Conservation (phyloP, 2,113 vertebrate species). For the Gambusia holbrooki region DNA sequence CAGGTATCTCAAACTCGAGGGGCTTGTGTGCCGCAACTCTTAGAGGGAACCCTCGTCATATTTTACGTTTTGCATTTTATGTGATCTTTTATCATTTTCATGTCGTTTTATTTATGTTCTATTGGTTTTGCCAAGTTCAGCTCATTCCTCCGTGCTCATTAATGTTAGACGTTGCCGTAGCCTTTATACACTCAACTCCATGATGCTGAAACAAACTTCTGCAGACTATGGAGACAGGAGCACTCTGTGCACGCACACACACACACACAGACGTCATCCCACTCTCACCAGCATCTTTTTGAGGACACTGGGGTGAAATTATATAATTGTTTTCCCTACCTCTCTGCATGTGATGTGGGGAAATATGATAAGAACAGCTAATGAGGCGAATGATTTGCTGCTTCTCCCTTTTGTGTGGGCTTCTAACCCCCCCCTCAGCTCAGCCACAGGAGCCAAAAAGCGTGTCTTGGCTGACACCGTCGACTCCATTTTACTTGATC, state of each 20-base stretch:
- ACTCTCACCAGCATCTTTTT: constrained; percentile 1
- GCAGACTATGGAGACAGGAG: neutral
- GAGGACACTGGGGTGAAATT: constrained; percentile 29
- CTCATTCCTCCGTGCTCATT: too few species aligned
- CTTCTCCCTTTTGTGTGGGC: constrained; percentile 34
- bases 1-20: too few species aligned
- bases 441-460: constrained; percentile 24
- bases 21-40: too few species aligned
- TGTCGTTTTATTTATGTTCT: too few species aligned
- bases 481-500: constrained; percentile 34
- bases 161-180: too few species aligned
- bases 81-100: too few species aligned
- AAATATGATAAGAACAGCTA: constrained; percentile 51
- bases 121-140: too few species aligned
- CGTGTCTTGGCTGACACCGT: constrained; percentile 14
- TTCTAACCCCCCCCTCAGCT: neutral
- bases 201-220: neutral
- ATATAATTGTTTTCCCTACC: constrained; percentile 22
- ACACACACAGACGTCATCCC: neutral
- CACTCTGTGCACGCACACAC: neutral
- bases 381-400: constrained; percentile 35
- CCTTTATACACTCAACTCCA: neutral
- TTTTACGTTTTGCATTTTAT: too few species aligned
- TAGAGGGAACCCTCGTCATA: too few species aligned
- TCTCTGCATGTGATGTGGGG: constrained; percentile 25